A percentile compares a stretch with the other conserved stretches of the same genome.
phyloP scores from a whole-genome alignment of 1,140 invertebrate species.

The Pseudachorutes palmiensis region DNA sequence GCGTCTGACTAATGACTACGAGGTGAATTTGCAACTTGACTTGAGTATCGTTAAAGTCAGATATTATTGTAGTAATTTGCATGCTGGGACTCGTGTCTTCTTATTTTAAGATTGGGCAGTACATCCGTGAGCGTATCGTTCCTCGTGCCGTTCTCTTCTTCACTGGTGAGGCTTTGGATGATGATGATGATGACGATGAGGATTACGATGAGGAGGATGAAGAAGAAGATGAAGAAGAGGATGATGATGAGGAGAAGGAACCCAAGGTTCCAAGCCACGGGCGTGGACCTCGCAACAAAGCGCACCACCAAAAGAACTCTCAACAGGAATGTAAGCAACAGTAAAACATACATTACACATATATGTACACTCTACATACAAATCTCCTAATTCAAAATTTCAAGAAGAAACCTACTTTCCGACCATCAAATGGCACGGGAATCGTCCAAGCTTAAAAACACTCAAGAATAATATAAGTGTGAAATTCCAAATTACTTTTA shows the following conservation, averaged over 20 bases:
- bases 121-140: conserved; percentile 85
- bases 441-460: background rate
- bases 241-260: conserved; percentile 24
- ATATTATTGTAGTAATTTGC: too few species aligned
- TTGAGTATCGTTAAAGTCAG: background rate
- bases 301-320: conserved; percentile 16
- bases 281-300: conserved; percentile 11
- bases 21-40: conserved; percentile 43
- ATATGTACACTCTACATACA: background rate
- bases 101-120: conserved; percentile 69
- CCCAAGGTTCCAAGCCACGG: background rate
- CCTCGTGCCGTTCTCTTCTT: conserved; percentile 88
- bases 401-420: background rate
- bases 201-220: conserved; percentile 33
- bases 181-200: conserved; percentile 35
- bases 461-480: background rate
- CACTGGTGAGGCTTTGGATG: conserved; percentile 54
- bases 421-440: background rate
- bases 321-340: conserved; percentile 33
- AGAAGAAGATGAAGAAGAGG: conserved; percentile 29
- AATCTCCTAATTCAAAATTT: background rate
- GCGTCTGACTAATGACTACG: conserved; percentile 82
- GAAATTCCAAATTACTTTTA: background rate
- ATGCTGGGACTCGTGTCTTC: too few species aligned
- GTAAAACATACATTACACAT: conserved; percentile 24